Evolutionary conservation across 2,888 invertebrate species (phyloP).

Genomic region (Sphecodes monilicornis): DNA sequence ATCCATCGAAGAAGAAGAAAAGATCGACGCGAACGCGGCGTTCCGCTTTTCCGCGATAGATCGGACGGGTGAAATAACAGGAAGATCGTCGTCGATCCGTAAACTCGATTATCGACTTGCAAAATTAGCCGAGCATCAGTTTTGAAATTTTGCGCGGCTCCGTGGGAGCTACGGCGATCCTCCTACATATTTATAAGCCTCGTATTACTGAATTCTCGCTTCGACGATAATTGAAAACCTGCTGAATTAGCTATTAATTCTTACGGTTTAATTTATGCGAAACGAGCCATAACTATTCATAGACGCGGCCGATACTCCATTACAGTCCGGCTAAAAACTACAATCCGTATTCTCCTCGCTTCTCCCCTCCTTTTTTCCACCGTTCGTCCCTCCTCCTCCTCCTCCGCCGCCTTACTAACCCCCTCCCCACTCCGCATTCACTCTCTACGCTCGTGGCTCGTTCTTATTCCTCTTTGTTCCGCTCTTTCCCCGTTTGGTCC

Average conservation of each 20-base stretch:
- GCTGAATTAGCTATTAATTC: constrained; percentile 71
- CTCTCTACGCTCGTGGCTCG: background rate
- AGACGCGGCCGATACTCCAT: constrained; percentile 59
- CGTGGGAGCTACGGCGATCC: constrained; percentile 40
- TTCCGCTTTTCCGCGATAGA: background rate
- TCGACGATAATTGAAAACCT: constrained; percentile 70
- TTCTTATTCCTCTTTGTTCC: background rate
- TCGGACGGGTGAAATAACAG: too few species aligned
- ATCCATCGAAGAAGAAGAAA: background rate
- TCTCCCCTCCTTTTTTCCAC: background rate
- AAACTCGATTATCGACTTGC: constrained; percentile 12
- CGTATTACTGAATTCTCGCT: constrained; percentile 62
- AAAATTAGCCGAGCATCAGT: constrained; percentile 39
- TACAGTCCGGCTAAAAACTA: constrained; percentile 55
- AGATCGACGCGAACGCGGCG: background rate
- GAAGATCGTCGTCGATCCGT: background rate
- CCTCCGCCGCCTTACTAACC: background rate
- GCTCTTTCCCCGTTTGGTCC: constrained; percentile 2
- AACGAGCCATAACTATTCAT: constrained; percentile 71
- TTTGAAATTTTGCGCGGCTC: constrained; percentile 21
- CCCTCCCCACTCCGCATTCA: background rate
- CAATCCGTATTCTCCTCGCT: constrained; percentile 50
- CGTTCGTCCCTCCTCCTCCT: background rate
- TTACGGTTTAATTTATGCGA: constrained; percentile 70
- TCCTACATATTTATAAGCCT: constrained; percentile 69